phyloP scores from a whole-genome alignment of 2,888 invertebrate species.

The Tenodera sinensis region DNA sequence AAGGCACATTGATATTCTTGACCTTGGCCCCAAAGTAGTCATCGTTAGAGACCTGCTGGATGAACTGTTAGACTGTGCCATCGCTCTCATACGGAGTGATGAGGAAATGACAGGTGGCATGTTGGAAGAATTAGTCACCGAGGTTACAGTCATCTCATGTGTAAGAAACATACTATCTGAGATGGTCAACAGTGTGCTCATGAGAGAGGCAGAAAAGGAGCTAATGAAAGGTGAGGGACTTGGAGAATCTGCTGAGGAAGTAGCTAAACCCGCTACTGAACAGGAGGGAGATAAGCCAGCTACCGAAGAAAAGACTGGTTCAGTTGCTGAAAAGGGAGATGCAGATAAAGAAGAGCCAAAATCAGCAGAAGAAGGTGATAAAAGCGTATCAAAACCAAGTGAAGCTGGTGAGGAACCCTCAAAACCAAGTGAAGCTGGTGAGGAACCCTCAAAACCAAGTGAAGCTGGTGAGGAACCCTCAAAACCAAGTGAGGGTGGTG shows the following conservation, averaged over 20 bases:
- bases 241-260: no score
- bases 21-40: neutral
- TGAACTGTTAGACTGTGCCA: neutral
- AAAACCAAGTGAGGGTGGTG: no score
- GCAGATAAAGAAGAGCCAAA: neutral
- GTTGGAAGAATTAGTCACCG: neutral
- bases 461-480: no score
- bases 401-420: neutral
- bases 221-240: no score
- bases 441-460: no score
- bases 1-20: neutral
- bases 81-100: neutral
- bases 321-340: neutral
- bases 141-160: neutral
- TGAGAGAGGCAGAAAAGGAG: neutral
- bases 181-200: neutral
- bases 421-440: neutral
- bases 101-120: neutral
- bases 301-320: neutral
- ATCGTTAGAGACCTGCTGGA: neutral
- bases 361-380: neutral
- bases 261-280: no score
- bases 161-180: neutral
- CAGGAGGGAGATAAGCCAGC: neutral
- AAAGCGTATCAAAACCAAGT: neutral